Percentiles rank a stretch among this genome's conserved stretches.
Evolutionary conservation across 2,888 invertebrate genomes (phyloP).

Genomic region (Agelastica alni): DNA sequence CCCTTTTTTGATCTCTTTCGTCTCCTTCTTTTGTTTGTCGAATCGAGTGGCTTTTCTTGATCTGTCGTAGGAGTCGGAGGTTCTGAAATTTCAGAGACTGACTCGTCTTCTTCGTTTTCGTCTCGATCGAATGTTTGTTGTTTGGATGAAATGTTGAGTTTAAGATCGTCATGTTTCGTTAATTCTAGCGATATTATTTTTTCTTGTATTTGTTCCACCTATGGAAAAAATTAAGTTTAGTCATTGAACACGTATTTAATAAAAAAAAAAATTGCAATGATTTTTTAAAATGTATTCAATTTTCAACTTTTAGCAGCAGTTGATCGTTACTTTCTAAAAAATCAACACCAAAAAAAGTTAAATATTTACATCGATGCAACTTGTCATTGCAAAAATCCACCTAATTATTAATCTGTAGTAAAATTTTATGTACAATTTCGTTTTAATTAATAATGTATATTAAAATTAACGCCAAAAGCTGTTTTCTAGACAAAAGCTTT

Average conservation of each 20-base stretch:
- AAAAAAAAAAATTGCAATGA: background rate
- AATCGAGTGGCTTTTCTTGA: slow-evolving; percentile 59
- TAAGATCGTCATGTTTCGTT: slow-evolving; percentile 57
- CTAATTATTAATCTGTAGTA: too few relatives aligned
- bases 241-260: background rate
- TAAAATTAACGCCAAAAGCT: slow-evolving; percentile 21
- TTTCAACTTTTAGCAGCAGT: background rate
- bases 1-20: slow-evolving; percentile 61
- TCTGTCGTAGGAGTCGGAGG: slow-evolving; percentile 62
- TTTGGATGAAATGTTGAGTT: slow-evolving; percentile 41
- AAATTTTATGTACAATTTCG: too few relatives aligned
- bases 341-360: too few relatives aligned
- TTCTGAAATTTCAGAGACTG: slow-evolving; percentile 46
- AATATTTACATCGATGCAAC: too few relatives aligned
- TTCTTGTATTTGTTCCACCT: slow-evolving; percentile 91
- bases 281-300: background rate
- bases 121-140: slow-evolving; percentile 39
- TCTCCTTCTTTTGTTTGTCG: slow-evolving; percentile 56
- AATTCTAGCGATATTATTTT: slow-evolving; percentile 89
- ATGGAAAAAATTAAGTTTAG: slow-evolving; percentile 26
- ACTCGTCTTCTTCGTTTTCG: slow-evolving; percentile 62
- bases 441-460: slow-evolving; percentile 8
- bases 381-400: too few relatives aligned
- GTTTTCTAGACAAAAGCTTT: slow-evolving; percentile 26
- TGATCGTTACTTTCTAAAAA: background rate